Base-by-base conservation (phyloP, 2,797 vertebrate species). In the Microctenopoma lineatum region DNA sequence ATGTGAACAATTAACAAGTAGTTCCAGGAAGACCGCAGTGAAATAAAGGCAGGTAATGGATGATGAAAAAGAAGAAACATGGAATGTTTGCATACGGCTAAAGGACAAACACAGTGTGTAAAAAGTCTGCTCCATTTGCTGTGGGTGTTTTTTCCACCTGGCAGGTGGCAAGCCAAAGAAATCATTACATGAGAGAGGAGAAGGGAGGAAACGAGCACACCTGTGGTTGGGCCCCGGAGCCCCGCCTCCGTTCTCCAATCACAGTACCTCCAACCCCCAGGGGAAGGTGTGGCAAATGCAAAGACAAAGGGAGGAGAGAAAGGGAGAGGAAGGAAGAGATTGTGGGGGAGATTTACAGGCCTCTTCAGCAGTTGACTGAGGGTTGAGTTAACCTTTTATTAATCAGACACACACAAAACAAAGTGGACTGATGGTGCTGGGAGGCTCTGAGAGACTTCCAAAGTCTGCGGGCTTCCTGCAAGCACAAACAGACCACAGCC, bases 291-390 rank as follows among this genome's bases (percentile, higher is more conserved):
- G 87, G 88, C 85, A 72, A 64, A 85, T 84, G 61, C 73, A 82
- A 70, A 86, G 69, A 91, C 88, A 91, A 91, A 91, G 86, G 77
- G 79, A 79, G 70, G 87, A 86, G 88, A 89, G 84, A 89, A 89
- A 87, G 84, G 79, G 72, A 91, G 87, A 89, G 89, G 89, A 91
- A 90, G 88, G 88, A 90, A 89, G 89, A 90, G 88, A 89, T 92
- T 90, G 86, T 59, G 64, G 64, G 79, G 75, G 83, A 89, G 87
- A 89, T 90, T 91, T 90, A 87, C 80, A 86, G 75, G 77, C 77
- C 80, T 85, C 83, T 75, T 79, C 73, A 79, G 65, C 83, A 79
- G 85, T 85, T 73, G 75, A 85, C 79, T 82, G 80, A 77, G 64
- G 81, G 78, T 69, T 88, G 67, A 73, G 77, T 88, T 88, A 89